These are phyloP conservation scores for Phymastichus coffea DNA, from an alignment of 1,140 invertebrate genomes.

Conservation along the genomic window DNA sequence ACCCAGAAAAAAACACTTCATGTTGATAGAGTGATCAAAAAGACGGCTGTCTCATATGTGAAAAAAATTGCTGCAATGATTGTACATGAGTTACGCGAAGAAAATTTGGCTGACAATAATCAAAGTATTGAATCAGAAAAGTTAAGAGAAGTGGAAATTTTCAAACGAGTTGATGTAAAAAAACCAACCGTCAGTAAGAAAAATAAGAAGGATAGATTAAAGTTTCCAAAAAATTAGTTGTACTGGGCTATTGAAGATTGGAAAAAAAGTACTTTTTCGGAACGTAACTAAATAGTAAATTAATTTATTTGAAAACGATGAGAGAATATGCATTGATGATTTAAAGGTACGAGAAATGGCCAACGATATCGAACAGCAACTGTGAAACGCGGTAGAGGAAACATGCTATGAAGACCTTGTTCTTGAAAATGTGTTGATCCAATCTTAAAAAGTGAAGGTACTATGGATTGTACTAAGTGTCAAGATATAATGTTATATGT, in stretches of 20 bases:
- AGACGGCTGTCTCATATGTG: conserved; percentile 16
- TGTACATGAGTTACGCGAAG: conserved; percentile 16
- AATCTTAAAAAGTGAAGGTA: conserved; percentile 38
- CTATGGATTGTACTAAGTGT: too few species aligned
- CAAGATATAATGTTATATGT: too few species aligned
- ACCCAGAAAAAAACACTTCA: too few species aligned
- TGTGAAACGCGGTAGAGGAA: conserved; percentile 29
- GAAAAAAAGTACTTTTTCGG: conserved; percentile 27
- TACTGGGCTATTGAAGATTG: too few species aligned
- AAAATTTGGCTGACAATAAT: conserved; percentile 27
- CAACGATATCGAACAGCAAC: conserved; percentile 33
- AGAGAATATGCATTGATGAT: conserved; percentile 24
- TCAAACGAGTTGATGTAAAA: conserved; percentile 21
- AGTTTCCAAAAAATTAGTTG: too few species aligned
- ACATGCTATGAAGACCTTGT: conserved; percentile 35
- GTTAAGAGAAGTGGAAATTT: conserved; percentile 21
- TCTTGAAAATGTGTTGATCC: conserved; percentile 35
- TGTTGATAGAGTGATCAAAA: conserved; percentile 23
- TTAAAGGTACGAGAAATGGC: conserved; percentile 16
- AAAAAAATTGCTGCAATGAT: conserved; percentile 24
- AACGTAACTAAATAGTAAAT: conserved; percentile 35
- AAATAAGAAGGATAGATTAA: too few species aligned
- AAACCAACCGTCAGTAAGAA: too few species aligned
- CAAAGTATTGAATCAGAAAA: conserved; percentile 23
- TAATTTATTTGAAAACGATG: conserved; percentile 34